Evolutionary conservation across 2,888 invertebrate species (phyloP).

Genomic region (Agriopis aurantiaria): DNA sequence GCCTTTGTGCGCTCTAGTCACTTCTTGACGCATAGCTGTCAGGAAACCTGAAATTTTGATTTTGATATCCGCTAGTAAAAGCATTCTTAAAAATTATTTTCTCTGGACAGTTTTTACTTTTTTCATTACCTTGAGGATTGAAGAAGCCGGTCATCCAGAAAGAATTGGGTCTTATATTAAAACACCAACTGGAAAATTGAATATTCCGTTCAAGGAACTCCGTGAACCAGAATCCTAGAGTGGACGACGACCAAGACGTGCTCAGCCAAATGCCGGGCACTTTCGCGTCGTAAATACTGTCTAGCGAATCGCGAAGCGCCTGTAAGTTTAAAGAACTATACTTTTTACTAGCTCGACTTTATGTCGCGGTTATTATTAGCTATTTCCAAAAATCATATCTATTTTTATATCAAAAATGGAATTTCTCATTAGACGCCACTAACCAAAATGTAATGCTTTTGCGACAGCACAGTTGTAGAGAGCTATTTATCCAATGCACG

Average conservation of each 20-base stretch:
- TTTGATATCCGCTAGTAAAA: neutral
- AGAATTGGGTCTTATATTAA: conserved; percentile 89
- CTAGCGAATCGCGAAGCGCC: conserved; percentile 93
- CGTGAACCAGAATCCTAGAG: conserved; percentile 96
- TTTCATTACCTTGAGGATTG: conserved; percentile 92
- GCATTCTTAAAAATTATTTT: neutral
- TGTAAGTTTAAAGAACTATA: conserved; percentile 55
- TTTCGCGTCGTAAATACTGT: conserved; percentile 94
- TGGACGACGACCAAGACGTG: conserved; percentile 94
- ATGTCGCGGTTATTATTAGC: too few species aligned
- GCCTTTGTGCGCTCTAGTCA: conserved; percentile 94
- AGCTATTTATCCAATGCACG: too few species aligned
- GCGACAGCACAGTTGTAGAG: too few species aligned
- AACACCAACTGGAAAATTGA: conserved; percentile 93
- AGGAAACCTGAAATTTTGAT: conserved; percentile 88
- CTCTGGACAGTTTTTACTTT: neutral
- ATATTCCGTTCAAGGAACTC: conserved; percentile 93
- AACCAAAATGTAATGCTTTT: too few species aligned
- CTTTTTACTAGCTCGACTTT: too few species aligned
- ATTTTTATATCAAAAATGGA: too few species aligned
- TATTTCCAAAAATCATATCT: too few species aligned
- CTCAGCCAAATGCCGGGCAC: conserved; percentile 91
- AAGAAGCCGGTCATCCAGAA: conserved; percentile 98
- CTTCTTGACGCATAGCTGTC: conserved; percentile 97
- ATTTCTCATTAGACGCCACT: too few species aligned